These are phyloP conservation scores for Fistularia tabacaria DNA, from an alignment of 2,797 vertebrate species.

Conservation along the genomic window DNA sequence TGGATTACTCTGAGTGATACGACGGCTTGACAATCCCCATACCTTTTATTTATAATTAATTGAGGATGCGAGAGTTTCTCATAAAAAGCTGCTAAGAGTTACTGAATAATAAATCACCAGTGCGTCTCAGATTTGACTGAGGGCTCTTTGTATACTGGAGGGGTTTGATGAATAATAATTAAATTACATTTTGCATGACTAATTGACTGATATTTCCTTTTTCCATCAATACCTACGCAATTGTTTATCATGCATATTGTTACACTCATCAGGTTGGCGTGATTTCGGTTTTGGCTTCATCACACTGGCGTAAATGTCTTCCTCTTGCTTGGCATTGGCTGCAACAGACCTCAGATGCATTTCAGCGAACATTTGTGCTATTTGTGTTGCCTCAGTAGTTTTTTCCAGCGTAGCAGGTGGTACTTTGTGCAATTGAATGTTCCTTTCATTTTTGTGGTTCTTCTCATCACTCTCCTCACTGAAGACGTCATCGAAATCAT, in stretches of 20 bases:
- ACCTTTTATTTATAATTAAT: too few relatives aligned
- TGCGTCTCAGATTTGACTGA: too few relatives aligned
- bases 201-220: too few relatives aligned
- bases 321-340: neutral
- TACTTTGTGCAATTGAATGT: constrained; percentile 6
- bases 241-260: neutral
- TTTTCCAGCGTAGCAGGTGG: constrained; percentile 83
- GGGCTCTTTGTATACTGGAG: too few relatives aligned
- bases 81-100: too few relatives aligned
- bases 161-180: too few relatives aligned
- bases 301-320: constrained; percentile 53
- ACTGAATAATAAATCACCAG: too few relatives aligned
- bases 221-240: constrained; percentile 9
- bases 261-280: constrained; percentile 13
- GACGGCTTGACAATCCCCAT: too few relatives aligned
- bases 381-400: constrained; percentile 67
- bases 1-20: too few relatives aligned
- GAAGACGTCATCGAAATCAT: constrained; percentile 55
- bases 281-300: constrained; percentile 64
- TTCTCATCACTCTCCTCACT: constrained; percentile 23
- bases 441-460: constrained; percentile 34
- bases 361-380: constrained; percentile 66
- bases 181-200: too few relatives aligned
- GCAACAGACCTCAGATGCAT: constrained; percentile 19
- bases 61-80: too few relatives aligned